These are phyloP conservation scores for Indicator maculatus DNA, from an alignment of 2,113 vertebrate genomes.

Conservation along the genomic window DNA sequence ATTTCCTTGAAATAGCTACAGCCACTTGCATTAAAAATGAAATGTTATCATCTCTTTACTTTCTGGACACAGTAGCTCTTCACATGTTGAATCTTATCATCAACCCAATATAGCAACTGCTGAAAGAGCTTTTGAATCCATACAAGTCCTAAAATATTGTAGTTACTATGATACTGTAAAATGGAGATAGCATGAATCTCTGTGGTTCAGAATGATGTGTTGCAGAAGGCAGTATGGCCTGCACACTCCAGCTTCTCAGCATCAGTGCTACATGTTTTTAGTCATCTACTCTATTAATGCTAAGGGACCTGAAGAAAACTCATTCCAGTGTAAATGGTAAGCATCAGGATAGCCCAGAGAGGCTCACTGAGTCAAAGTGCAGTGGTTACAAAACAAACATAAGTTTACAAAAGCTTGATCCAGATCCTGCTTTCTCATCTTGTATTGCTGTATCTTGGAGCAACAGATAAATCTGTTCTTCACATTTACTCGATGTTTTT, in stretches of 20 bases:
- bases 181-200: not conserved
- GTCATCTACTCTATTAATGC: not conserved
- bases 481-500: not conserved
- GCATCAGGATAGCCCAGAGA: not conserved
- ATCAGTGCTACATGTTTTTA: not conserved
- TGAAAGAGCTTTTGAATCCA: not conserved
- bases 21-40: not conserved
- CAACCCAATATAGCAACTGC: not conserved
- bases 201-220: fast-evolving
- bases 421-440: not conserved
- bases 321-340: not conserved
- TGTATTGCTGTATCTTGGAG: not conserved
- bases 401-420: not conserved
- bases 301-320: not conserved
- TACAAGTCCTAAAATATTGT: not conserved
- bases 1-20: not conserved
- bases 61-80: not conserved
- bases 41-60: not conserved
- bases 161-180: not conserved
- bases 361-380: not conserved
- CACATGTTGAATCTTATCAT: not conserved
- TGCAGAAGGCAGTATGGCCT: not conserved
- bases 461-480: not conserved
- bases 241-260: not conserved
- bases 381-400: not conserved